Conservation (phyloP, 2,888 invertebrate genomes). For the Erpobdella octoculata region DNA sequence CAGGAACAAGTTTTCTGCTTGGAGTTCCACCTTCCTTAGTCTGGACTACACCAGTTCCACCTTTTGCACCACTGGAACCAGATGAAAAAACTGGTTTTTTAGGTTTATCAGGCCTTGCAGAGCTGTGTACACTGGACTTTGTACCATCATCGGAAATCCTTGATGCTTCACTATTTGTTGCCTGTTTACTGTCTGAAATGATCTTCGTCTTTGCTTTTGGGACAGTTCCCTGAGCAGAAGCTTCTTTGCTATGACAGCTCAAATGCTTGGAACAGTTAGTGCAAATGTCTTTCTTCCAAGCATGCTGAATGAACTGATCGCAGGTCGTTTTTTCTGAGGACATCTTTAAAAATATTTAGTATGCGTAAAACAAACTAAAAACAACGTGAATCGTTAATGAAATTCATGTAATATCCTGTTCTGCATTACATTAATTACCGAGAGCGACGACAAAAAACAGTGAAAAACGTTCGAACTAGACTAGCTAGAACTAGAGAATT, state of each 20-base stretch:
- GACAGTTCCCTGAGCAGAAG: neutral
- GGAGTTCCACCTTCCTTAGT: neutral
- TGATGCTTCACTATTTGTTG: neutral
- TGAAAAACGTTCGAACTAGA: no score
- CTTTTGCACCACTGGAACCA: neutral
- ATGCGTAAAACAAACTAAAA: no score
- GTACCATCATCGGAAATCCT: neutral
- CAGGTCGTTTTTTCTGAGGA: constrained; percentile 19
- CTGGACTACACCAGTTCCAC: neutral
- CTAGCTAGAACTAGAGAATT: no score
- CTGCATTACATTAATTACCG: no score
- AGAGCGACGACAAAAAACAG: no score
- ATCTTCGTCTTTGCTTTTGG: neutral
- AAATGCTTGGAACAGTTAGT: constrained; percentile 34
- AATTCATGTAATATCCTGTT: no score
- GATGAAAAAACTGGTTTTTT: neutral
- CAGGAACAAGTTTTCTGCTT: neutral
- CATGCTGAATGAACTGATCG: constrained; percentile 30
- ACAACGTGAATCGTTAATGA: no score
- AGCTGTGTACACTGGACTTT: neutral
- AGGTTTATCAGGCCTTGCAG: constrained; percentile 8
- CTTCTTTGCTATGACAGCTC: constrained; percentile 2
- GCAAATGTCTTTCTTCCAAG: constrained; percentile 35
- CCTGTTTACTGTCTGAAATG: neutral
- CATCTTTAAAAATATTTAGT: neutral